Base-by-base conservation (phyloP, 2,888 invertebrate species). In the Sinodicranocentrus sp. region DNA sequence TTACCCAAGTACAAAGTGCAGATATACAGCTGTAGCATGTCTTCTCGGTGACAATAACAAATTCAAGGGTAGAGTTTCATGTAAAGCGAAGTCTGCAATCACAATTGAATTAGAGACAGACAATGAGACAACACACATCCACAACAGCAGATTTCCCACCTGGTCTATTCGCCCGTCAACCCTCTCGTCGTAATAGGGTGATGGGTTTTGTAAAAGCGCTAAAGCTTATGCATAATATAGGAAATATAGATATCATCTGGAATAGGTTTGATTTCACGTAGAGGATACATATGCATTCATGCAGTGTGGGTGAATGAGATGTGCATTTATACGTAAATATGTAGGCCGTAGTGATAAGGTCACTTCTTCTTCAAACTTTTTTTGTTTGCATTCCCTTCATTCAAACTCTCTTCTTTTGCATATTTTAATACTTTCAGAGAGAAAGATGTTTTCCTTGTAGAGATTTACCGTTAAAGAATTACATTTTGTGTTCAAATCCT, bases 221-320 rank as follows among this genome's bases (percentile, higher is more conserved):
- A 70, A 70, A 54, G 28, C 44, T 8, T 10, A 21, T 65, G 65
- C 43, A 43, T 21, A 39, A 76, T 72, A 33, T 54, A 33, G 28
- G 19, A 70, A 21, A 25, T 43, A 26, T 57, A 26, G 63, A 79
- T 54, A 79, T 79, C 79, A 79, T 79, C 79, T 79, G 79, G 79
- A 72, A 43, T 26, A 23, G 57, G 21, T 21, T 57, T 57, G 19
- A 6, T 33, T 33, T 33, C 10, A 33, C 5, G 33, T n/a, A 33
- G 33, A 33, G 33, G 10, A 33, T 33, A 10, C 33, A 33, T 33
- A 33, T 33, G 33, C 10, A 6, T 10, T 33, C 10, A 3, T 33
- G 3, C 33, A 6, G 33, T 33, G 5, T 33, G 33, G 33, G 5
- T 10, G 33, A 6, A n/a, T n/a, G n/a, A n/a, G n/a, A n/a, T n/a